Percentiles rank a stretch among this genome's conserved stretches.
phyloP scores from a whole-genome alignment of 2,113 vertebrate genomes.

The Excalfactoria chinensis region DNA sequence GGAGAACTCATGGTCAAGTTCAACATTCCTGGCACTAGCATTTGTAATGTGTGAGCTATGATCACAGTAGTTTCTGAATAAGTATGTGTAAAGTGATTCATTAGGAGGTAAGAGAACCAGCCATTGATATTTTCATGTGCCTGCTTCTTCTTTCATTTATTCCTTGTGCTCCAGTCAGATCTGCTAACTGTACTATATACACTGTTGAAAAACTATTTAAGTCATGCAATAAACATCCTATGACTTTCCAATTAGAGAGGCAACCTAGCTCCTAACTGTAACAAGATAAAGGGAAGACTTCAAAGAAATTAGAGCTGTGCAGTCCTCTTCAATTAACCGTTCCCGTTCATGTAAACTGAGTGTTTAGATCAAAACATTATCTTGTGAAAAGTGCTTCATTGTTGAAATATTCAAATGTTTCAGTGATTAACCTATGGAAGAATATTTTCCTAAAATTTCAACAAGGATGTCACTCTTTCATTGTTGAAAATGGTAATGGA shows the following conservation, averaged over 20 bases:
- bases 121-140: slow-evolving; percentile 3
- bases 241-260: background rate
- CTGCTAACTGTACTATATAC: background rate
- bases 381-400: background rate
- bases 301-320: background rate
- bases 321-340: background rate
- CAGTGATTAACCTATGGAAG: background rate
- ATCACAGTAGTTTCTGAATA: slow-evolving; percentile 1
- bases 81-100: slow-evolving; percentile 40
- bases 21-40: background rate
- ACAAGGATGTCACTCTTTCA: background rate
- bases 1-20: background rate
- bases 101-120: background rate
- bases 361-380: background rate
- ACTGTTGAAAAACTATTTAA: background rate
- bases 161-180: background rate
- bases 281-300: background rate
- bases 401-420: background rate
- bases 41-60: background rate
- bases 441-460: background rate
- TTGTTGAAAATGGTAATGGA: background rate
- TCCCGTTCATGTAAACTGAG: background rate
- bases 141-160: slow-evolving; percentile 33
- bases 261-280: background rate
- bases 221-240: background rate